A percentile compares a stretch with the other conserved stretches of the same genome.
Evolutionary conservation across 2,888 invertebrate genomes (phyloP).

Genomic region (Tenthredo scrophulariae): DNA sequence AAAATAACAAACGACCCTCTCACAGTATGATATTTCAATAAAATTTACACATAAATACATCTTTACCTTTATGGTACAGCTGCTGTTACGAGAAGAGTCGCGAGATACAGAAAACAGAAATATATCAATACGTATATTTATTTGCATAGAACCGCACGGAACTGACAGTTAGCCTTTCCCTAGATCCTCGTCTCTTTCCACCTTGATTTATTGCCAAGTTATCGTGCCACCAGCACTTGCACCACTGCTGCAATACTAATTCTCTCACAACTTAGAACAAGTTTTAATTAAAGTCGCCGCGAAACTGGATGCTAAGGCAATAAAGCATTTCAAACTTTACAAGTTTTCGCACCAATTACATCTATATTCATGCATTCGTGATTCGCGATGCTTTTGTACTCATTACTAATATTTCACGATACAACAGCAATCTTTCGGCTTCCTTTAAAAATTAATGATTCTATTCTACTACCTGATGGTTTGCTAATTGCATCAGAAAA

Average conservation of each 20-base stretch:
- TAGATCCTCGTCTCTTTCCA: background rate
- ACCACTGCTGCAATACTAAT: background rate
- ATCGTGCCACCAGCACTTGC: background rate
- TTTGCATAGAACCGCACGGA: background rate
- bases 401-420: background rate
- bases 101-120: background rate
- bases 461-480: background rate
- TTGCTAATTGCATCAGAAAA: background rate
- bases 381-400: background rate
- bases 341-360: background rate
- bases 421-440: background rate
- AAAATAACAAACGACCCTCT: background rate
- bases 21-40: background rate
- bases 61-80: background rate
- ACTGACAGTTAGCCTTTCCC: background rate
- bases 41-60: background rate
- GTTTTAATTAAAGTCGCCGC: constrained; percentile 9
- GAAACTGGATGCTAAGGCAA: background rate
- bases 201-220: background rate
- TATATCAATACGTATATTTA: background rate
- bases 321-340: background rate
- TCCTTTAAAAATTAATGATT: background rate
- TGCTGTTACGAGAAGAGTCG: background rate
- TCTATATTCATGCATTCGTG: background rate
- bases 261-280: constrained; percentile 4